phyloP scores from a whole-genome alignment of 2,113 vertebrate genomes.

The Isurus oxyrinchus region DNA sequence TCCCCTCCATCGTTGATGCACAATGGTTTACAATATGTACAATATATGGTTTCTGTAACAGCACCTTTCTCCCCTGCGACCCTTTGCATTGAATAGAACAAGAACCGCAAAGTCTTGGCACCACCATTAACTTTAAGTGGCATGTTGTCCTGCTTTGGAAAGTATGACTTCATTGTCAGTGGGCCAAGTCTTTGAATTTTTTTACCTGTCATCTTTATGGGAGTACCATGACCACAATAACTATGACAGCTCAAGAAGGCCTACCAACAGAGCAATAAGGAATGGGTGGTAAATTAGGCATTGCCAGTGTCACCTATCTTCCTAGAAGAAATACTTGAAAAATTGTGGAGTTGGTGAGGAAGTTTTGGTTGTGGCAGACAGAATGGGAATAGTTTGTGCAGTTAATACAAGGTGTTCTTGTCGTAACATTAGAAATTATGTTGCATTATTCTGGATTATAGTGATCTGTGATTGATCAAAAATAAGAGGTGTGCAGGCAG shows the following conservation, averaged over 20 bases:
- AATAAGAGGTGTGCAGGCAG: not conserved
- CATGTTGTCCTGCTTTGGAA: not conserved
- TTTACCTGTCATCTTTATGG: not conserved
- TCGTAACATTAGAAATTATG: not conserved
- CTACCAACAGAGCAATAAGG: not conserved
- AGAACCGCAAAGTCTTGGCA: not conserved
- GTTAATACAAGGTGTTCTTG: not conserved
- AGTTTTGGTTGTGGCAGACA: not conserved
- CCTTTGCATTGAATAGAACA: not conserved
- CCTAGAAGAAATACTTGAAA: not conserved
- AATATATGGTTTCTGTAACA: not conserved
- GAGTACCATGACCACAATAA: not conserved
- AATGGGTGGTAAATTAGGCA: not conserved
- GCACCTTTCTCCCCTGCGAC: not conserved
- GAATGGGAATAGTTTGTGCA: not conserved
- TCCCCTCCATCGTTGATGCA: not conserved
- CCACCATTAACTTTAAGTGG: not conserved
- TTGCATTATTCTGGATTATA: not conserved
- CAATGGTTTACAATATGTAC: not conserved
- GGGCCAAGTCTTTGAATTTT: not conserved
- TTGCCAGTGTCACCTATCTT: not conserved
- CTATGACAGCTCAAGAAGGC: not conserved
- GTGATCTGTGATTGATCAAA: not conserved
- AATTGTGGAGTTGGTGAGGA: not conserved
- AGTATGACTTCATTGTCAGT: not conserved